Percentiles rank a stretch among this genome's conserved stretches.
Evolutionary conservation across 2,113 vertebrate genomes (phyloP).

Genomic region (Hassar affinis): DNA sequence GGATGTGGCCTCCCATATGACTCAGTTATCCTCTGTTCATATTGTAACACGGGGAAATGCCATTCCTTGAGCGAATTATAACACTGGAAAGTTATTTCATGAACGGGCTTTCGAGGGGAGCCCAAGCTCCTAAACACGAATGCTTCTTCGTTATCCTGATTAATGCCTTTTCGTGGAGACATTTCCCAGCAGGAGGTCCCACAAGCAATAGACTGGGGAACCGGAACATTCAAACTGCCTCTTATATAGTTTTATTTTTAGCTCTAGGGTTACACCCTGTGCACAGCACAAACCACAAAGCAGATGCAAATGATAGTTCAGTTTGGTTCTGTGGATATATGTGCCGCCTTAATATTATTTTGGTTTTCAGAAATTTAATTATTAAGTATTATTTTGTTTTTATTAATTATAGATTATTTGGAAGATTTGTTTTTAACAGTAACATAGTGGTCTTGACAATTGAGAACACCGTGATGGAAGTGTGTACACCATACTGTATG

Average conservation of each 20-base stretch:
- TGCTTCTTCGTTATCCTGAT: not conserved
- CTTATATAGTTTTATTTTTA: slow-evolving; percentile 10
- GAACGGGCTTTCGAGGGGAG: not conserved
- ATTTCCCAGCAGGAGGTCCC: not conserved
- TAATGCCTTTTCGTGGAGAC: not conserved
- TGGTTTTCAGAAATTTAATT: not conserved
- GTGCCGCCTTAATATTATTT: not conserved
- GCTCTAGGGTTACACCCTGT: not conserved
- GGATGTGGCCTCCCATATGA: slow-evolving; percentile 18
- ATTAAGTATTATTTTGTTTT: not conserved
- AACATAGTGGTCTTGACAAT: not conserved
- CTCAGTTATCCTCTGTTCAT: not conserved
- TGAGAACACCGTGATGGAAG: not conserved
- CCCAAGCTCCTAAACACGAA: not conserved
- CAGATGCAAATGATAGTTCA: not conserved
- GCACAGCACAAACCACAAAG: not conserved
- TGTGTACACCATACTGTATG: not conserved
- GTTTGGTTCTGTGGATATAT: not conserved
- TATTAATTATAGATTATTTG: not conserved
- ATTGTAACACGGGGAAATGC: not conserved
- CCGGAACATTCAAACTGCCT: not conserved
- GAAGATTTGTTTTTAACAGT: not conserved
- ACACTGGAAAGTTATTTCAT: slow-evolving; percentile 6
- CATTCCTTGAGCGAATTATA: not conserved
- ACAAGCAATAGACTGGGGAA: not conserved